Base-by-base conservation (phyloP, 2,888 invertebrate genomes). In the Cyclophora albipunctata region DNA sequence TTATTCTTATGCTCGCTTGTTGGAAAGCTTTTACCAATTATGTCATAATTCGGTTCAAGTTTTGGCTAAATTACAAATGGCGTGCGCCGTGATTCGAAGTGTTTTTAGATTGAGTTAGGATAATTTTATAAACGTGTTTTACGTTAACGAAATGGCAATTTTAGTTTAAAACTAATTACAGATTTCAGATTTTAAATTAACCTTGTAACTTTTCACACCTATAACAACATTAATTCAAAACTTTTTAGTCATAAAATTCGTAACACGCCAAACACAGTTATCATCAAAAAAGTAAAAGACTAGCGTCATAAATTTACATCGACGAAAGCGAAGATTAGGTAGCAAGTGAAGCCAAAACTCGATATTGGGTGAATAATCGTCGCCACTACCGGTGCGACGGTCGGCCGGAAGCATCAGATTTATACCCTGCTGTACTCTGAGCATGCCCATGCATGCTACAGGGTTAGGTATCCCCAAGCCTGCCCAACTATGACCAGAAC, bases 351-450 rank as follows among this genome's bases (percentile, higher is more conserved):
- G 85, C 85, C 84, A 85, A 85, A 87, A 87, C 85, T 86, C 86
- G 88, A 88, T 88, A 87, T 86, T 87, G 84, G 84, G 79, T 88
- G 87, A 88, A 86, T 88, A 86, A 88, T 87, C 81, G 88, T 84
- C 77, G 78, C 78, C 81, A 84, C 86, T 87, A 85, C 88, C 88
- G 88, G 87, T 77, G 82, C 79, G 84, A 83, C 81, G 72, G 77
- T 71, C 76, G 74, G 71, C 84, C 87, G 87, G 88, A 87, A 81
- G 80, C 69, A 77, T 77, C 80, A 84, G 88, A 87, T 87, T 87
- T 87, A 87, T 87, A 87, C 82, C 79, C 84, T 71, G 72, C 55
- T 59, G 57, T 57, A 57, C 60, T 58, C 60, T 61, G 60, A 54
- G 49, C 34, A 5, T 43, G 43, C 48, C 51, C 46, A 62, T 62